A percentile compares a stretch with the other conserved stretches of the same genome.
These are phyloP conservation scores for Tipula lateralis DNA, from an alignment of 2,888 invertebrate species.

Conservation along the genomic window DNA sequence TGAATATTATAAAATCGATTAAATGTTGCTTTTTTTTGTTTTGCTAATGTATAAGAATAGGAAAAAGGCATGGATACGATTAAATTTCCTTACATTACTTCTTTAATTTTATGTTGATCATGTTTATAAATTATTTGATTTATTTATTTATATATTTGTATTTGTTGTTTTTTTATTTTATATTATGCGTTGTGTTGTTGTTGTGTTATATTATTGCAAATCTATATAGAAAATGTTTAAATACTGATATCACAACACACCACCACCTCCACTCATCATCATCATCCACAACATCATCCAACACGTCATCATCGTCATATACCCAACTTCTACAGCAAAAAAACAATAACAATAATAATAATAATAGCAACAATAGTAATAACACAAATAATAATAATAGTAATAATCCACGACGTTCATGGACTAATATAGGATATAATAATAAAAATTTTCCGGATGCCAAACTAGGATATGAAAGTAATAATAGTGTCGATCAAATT, in stretches of 20 bases:
- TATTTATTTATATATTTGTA: conserved; percentile 12
- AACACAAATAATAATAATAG: conserved; percentile 33
- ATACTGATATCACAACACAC: conserved; percentile 31
- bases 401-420: conserved; percentile 39
- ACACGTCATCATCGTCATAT: conserved; percentile 32
- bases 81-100: not conserved
- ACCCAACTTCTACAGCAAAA: conserved; percentile 34
- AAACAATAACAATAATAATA: conserved; percentile 34
- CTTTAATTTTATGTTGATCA: not conserved
- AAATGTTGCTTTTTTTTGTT: conserved; percentile 2
- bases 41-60: not conserved
- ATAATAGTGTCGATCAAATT: conserved; percentile 31
- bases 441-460: conserved; percentile 41
- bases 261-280: not conserved
- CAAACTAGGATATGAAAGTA: conserved; percentile 39
- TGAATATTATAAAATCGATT: not conserved
- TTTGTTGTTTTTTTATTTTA: not conserved
- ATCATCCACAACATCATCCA: conserved; percentile 27
- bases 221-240: conserved; percentile 30
- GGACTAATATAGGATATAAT: conserved; percentile 41
- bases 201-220: not conserved
- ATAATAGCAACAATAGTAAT: conserved; percentile 33
- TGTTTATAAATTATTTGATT: not conserved
- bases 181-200: not conserved
- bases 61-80: not conserved